Percentiles rank a stretch among this genome's conserved stretches.
These are phyloP conservation scores for Dryobota labecula DNA, from an alignment of 2,888 invertebrate genomes.

Conservation along the genomic window DNA sequence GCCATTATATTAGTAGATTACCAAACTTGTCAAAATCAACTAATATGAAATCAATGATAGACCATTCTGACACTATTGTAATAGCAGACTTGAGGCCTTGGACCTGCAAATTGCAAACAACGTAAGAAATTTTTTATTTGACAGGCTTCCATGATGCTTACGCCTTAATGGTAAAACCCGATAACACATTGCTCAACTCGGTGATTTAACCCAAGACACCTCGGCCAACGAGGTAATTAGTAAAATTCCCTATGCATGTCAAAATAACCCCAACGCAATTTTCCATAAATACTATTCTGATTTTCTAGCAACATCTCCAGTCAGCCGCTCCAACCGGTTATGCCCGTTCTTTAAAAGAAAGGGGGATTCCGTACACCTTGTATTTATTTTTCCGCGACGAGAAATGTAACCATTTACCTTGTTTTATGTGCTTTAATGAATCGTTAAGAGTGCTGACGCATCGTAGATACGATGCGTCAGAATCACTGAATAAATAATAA, in stretches of 20 bases:
- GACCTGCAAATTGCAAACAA: too few relatives aligned
- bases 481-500: too few relatives aligned
- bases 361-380: constrained; percentile 28
- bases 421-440: not conserved
- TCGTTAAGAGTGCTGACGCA: not conserved
- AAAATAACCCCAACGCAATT: not conserved
- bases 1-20: too few relatives aligned
- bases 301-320: not conserved
- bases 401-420: constrained; percentile 30
- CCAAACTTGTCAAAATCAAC: too few relatives aligned
- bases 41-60: too few relatives aligned
- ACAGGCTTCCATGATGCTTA: too few relatives aligned
- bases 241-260: not conserved
- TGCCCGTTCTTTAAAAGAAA: not conserved
- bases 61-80: too few relatives aligned
- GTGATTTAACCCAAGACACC: not conserved
- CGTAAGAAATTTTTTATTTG: too few relatives aligned
- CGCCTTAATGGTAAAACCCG: not conserved
- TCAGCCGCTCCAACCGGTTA: constrained; percentile 1
- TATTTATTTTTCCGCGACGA: not conserved
- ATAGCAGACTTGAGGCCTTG: too few relatives aligned
- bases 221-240: not conserved
- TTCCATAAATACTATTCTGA: not conserved
- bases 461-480: too few relatives aligned
- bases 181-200: not conserved